These are phyloP conservation scores for Trachemys scripta DNA, from an alignment of 2,113 vertebrate species.

Conservation along the genomic window DNA sequence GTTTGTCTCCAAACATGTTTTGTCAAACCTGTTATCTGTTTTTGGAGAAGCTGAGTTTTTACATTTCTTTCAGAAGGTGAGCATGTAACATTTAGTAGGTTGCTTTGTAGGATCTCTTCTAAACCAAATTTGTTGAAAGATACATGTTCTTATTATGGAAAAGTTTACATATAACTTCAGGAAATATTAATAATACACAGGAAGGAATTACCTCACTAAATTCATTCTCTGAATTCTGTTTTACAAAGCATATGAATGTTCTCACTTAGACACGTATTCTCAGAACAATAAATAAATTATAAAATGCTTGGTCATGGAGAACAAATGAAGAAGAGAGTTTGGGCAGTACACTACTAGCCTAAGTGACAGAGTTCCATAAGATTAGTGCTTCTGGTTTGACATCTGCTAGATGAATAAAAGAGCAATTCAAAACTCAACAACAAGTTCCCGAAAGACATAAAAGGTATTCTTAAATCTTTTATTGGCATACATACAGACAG, in stretches of 20 bases:
- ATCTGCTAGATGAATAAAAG: not conserved
- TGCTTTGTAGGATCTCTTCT: constrained; percentile 6
- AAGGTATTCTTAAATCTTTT: not conserved
- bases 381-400: not conserved
- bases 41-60: not conserved
- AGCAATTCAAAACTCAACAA: not conserved
- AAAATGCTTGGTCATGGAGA: not conserved
- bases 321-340: not conserved
- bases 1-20: not conserved
- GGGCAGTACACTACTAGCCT: not conserved
- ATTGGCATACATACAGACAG: not conserved
- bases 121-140: not conserved
- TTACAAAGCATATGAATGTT: not conserved
- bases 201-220: not conserved
- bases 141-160: not conserved
- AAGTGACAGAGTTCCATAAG: not conserved
- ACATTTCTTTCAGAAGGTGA: not conserved
- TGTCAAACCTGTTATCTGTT: not conserved
- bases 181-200: not conserved
- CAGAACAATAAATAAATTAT: not conserved
- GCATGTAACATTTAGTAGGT: not conserved
- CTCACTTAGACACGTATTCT: not conserved
- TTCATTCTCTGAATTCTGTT: not conserved
- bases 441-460: not conserved
- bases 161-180: not conserved